Evolutionary conservation across 2,113 vertebrate species (phyloP), one percentile per base, ranked within the genome.

Genomic region (Amphilophus citrinellus): DNA sequence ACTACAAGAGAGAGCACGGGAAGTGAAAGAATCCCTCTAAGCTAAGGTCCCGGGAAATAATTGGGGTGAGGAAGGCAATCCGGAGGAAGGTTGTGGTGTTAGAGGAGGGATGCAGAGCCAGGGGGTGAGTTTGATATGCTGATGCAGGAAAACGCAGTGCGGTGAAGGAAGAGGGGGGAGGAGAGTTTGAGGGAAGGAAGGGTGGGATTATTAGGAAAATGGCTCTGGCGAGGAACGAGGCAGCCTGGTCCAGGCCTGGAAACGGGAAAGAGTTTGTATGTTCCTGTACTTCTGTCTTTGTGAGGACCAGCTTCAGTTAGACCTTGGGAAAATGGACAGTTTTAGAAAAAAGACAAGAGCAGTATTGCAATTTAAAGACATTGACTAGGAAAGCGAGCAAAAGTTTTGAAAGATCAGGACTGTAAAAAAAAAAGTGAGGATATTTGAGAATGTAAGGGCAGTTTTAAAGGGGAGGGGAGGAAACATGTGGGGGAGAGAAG

Each of bases 81-180:
- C 5, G 18, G 44, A 32, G 30, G 22, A 68, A 35, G 82, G 77
- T 15, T 61, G 87, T 63, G 87, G 62, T 83, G 84, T 78, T 81
- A 68, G 53, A 79, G 47, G 53, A 57, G 35, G 75, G 58, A 71
- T 61, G 76, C 2, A 39, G 83, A 30, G 2, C 11, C n/a, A 80
- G 77, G 61, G 82, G 79, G 73, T 24, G 77, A 58, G 76, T 63
- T 82, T 84, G 60, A 85, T 80, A 50, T 86, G 86, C 87, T 91
- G 92, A 93, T 76, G 80, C 82, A 90, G 91, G 75, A 77, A 90
- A 91, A 92, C 20, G 68, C 84, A 90, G 61, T 79, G 85, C 77
- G 17, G 83, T 68, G 84, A 68, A 35, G 60, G 20, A 75, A 44
- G 44, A 30, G 13, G 17, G 44, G n/a, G 47, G 78, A 7, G 71